Evolutionary conservation across 2,113 vertebrate species (phyloP).

Genomic region (Mastomys natalensis): DNA sequence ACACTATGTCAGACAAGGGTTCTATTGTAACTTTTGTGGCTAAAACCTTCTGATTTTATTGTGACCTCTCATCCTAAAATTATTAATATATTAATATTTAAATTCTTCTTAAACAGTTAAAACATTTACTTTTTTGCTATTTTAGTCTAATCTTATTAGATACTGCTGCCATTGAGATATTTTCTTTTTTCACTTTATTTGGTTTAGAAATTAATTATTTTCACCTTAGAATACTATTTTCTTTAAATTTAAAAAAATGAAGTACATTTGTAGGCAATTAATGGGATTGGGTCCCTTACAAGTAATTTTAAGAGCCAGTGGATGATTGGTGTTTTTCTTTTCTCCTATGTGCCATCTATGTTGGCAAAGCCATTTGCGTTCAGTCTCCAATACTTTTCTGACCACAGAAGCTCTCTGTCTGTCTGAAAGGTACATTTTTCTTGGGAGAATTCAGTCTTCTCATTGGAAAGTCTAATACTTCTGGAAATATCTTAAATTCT

Average conservation of each 20-base stretch:
- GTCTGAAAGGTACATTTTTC: neutral
- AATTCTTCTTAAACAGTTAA: neutral
- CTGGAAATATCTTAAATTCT: neutral
- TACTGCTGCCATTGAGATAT: neutral
- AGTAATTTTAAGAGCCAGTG: rapidly evolving
- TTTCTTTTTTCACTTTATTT: neutral
- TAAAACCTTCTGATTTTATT: neutral
- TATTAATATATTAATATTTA: neutral
- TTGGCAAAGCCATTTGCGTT: rapidly evolving
- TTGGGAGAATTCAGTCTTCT: neutral
- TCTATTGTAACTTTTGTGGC: neutral
- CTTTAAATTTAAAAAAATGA: neutral
- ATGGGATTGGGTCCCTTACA: no score
- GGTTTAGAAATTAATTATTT: neutral
- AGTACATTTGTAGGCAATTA: neutral
- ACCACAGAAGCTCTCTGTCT: rapidly evolving
- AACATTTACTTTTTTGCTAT: neutral
- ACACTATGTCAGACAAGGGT: neutral
- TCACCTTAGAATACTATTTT: neutral
- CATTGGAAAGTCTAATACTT: neutral
- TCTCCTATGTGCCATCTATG: rapidly evolving
- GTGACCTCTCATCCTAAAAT: neutral
- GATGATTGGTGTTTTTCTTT: rapidly evolving
- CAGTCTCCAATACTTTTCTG: rapidly evolving
- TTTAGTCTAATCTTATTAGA: neutral